Conservation (phyloP, 2,888 invertebrate genomes). For the Maniola hyperantus region DNA sequence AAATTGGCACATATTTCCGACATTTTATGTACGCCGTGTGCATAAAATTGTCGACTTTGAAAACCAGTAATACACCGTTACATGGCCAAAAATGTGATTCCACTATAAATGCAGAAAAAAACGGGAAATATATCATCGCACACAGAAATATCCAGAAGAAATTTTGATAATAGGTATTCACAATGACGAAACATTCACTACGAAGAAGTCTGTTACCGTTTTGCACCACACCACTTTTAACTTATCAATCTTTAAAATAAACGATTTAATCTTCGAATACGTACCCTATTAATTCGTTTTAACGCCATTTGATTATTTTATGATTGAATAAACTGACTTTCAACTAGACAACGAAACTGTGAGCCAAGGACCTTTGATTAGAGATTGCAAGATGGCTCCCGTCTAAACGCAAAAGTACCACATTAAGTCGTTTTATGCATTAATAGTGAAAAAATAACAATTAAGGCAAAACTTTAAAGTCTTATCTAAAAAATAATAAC, state of each 20-base stretch:
- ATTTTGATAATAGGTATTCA: constrained; percentile 85
- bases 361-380: constrained; percentile 93
- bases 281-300: constrained; percentile 98
- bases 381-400: constrained; percentile 94
- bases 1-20: constrained; percentile 82
- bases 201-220: constrained; percentile 73
- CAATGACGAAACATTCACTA: constrained; percentile 85
- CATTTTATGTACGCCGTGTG: constrained; percentile 83
- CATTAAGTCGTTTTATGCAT: constrained; percentile 84
- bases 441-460: constrained; percentile 61
- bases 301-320: constrained; percentile 93
- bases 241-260: constrained; percentile 54
- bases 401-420: constrained; percentile 90
- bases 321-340: constrained; percentile 88
- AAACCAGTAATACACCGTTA: constrained; percentile 68
- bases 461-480: constrained; percentile 62
- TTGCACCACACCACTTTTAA: constrained; percentile 64
- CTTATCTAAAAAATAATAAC: constrained; percentile 74
- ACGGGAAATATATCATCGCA: constrained; percentile 52
- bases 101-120: constrained; percentile 21
- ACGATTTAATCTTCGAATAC: constrained; percentile 69
- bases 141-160: constrained; percentile 80
- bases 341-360: constrained; percentile 92
- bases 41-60: constrained; percentile 76
- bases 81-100: constrained; percentile 34